Conservation (phyloP, 2,888 invertebrate species). For the Vannuccia rotundouncinata region DNA sequence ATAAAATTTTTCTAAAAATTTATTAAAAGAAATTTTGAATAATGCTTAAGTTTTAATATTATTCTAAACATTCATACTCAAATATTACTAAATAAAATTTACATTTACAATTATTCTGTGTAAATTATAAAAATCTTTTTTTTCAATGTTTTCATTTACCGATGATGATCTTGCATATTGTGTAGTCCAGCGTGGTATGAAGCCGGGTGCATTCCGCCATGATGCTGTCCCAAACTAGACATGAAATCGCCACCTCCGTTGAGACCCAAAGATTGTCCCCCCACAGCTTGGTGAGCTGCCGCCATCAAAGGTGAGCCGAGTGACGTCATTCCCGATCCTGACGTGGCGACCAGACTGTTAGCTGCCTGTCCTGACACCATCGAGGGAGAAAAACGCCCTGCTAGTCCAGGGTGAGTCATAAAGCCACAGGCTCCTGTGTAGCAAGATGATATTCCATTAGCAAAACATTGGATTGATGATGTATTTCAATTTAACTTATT, state of each 20-base stretch:
- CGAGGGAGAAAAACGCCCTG: conserved; percentile 4
- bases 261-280: neutral
- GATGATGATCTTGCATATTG: neutral
- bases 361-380: neutral
- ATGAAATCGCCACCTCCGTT: neutral
- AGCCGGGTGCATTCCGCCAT: neutral
- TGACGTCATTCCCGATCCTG: neutral
- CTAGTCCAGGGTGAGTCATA: neutral
- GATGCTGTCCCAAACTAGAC: neutral
- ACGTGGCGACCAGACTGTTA: neutral
- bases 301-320: neutral
- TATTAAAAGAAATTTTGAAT: neutral
- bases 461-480: too few species aligned
- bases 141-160: neutral
- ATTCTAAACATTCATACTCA: neutral
- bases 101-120: neutral
- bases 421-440: neutral
- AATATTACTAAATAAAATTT: too few species aligned
- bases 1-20: too few species aligned
- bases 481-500: too few species aligned
- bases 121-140: too few species aligned
- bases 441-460: too few species aligned
- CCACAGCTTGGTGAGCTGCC: neutral
- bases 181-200: neutral
- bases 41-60: neutral